phyloP scores from a whole-genome alignment of 2,888 invertebrate genomes.

The Lasioglossum vierecki region DNA sequence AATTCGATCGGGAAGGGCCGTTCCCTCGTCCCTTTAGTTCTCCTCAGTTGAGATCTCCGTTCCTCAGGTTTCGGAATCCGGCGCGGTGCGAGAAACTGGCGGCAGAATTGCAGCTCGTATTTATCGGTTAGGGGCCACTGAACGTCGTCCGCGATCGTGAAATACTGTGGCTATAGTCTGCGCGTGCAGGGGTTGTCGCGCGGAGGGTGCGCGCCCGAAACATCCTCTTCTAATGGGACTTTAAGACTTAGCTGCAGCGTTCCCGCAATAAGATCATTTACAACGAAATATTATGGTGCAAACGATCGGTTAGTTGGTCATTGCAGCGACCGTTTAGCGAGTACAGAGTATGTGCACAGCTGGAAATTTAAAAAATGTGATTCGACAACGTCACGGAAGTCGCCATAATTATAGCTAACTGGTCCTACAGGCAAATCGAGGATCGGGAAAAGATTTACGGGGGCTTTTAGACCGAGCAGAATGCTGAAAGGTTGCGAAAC shows the following conservation, averaged over 20 bases:
- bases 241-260: background rate
- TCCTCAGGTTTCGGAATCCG: constrained; percentile 32
- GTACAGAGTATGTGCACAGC: background rate
- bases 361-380: background rate
- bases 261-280: background rate
- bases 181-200: constrained; percentile 16
- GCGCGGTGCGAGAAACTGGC: constrained; percentile 39
- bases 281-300: background rate
- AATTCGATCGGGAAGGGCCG: constrained; percentile 34
- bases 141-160: constrained; percentile 66
- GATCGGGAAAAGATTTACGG: background rate
- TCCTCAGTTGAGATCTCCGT: background rate
- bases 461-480: background rate
- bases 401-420: background rate
- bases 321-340: too few species aligned
- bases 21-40: background rate
- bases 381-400: background rate
- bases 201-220: background rate
- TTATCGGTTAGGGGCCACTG: constrained; percentile 65
- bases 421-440: background rate
- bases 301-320: background rate
- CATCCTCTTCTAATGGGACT: background rate
- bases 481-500: background rate
- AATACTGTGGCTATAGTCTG: constrained; percentile 57
- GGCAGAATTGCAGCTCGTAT: constrained; percentile 64